Base-by-base conservation (phyloP, 2,797 vertebrate species). In the Enteromius paludinosus region DNA sequence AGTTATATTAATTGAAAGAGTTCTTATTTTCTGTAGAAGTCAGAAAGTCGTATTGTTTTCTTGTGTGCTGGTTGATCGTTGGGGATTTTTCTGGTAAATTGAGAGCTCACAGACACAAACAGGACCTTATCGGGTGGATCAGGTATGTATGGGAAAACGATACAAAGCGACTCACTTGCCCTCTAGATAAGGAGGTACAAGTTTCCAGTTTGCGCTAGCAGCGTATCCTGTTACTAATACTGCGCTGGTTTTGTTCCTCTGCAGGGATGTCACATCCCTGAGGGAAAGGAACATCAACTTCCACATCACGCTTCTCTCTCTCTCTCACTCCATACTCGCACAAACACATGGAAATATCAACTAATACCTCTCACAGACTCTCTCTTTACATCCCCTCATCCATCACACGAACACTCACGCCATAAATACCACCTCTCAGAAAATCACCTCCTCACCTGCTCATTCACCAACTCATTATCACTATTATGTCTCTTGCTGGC, bases 221-320 rank as follows among this genome's bases (percentile, higher is more conserved):
- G 89, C 90, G 74, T 96, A 96, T 98, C 96, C 91, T 94, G 91
- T 98, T 98, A 97, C 96, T 96, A 96, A 95, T 91, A 94, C 93
- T 94, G 92, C 92, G 95, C 94, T 92, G 92, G 90, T 88, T 93
- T 93, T 91, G 94, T 93, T 91, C 84, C 90, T 88, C 84, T 88
- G 81, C 85, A 84, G 87, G 87, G 89, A 89, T 89, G 92, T 92
- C 90, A 87, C 86, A 87, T 91, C 93, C 88, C 84, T 85, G 73
- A 82, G 88, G 90, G 83, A 92, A 87, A 93, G 93, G 91, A 93
- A 93, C 90, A 91, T 90, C 91, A 87, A 85, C 93, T 94, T 94
- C 93, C 90, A 91, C 87, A 78, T 92, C 90, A 90, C 88, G 87
- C 87, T 88, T 85, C 79, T 72, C 88, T 68, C 87, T 68, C 87